These are phyloP conservation scores for Poecilia velifera DNA, from an alignment of 2,797 vertebrate species.

Conservation along the genomic window DNA sequence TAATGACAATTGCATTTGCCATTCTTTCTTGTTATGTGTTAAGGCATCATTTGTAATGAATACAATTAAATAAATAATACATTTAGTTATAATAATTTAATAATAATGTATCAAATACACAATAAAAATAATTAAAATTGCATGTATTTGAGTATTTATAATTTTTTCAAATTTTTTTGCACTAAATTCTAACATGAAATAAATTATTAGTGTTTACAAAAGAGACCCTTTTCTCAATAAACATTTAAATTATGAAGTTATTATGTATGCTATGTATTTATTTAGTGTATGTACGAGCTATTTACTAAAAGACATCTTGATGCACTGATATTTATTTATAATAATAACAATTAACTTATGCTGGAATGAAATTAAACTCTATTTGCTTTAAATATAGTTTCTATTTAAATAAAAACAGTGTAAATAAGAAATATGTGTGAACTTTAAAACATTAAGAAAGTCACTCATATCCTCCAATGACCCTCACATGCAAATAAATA, in stretches of 20 bases:
- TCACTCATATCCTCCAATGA: not conserved
- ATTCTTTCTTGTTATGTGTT: not conserved
- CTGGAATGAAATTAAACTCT: not conserved
- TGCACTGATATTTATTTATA: not conserved
- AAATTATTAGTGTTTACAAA: not conserved
- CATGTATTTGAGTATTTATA: not conserved
- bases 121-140: not conserved
- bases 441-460: not conserved
- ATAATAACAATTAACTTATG: not conserved
- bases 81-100: not conserved
- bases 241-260: not conserved
- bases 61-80: not conserved
- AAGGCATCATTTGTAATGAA: not conserved
- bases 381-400: not conserved
- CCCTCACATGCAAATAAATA: constrained; percentile 12
- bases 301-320: not conserved
- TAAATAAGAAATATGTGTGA: not conserved
- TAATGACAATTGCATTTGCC: not conserved
- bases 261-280: not conserved
- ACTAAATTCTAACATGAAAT: not conserved
- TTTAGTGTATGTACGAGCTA: not conserved
- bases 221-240: not conserved
- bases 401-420: constrained; percentile 2
- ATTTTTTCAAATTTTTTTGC: not conserved
- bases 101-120: not conserved